Evolutionary conservation across 2,888 invertebrate genomes (phyloP).

Genomic region (Xestoiulus laeticollis): DNA sequence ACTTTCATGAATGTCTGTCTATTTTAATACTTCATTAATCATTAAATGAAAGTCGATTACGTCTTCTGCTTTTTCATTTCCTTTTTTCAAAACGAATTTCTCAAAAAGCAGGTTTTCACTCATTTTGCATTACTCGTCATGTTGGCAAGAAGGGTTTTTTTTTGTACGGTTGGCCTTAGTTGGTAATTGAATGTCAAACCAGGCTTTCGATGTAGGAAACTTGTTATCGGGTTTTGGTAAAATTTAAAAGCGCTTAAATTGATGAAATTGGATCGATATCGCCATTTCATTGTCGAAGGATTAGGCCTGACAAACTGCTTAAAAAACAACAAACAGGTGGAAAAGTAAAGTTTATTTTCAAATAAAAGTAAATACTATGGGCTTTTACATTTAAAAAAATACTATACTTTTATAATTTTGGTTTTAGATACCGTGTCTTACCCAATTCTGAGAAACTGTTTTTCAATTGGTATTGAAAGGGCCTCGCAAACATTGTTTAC

Average conservation of each 20-base stretch:
- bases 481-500: too few species aligned
- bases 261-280: conserved; percentile 15
- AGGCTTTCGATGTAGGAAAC: neutral
- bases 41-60: neutral
- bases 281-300: conserved; percentile 15
- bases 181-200: neutral
- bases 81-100: neutral
- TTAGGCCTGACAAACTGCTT: neutral
- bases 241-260: conserved; percentile 28
- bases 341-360: neutral
- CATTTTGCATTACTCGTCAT: neutral
- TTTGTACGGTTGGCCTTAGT: neutral
- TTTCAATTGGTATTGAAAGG: too few species aligned
- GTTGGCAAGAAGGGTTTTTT: neutral
- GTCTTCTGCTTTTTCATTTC: neutral
- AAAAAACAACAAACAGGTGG: conserved; percentile 9
- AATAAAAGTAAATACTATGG: neutral
- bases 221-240: neutral
- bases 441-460: too few species aligned
- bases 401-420: too few species aligned
- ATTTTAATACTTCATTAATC: conserved; percentile 22
- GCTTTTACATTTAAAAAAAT: too few species aligned
- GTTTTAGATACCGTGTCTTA: too few species aligned
- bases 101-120: neutral
- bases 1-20: neutral